Evolutionary conservation across 2,797 vertebrate species (phyloP).

Genomic region (Lycodopsis pacificus): DNA sequence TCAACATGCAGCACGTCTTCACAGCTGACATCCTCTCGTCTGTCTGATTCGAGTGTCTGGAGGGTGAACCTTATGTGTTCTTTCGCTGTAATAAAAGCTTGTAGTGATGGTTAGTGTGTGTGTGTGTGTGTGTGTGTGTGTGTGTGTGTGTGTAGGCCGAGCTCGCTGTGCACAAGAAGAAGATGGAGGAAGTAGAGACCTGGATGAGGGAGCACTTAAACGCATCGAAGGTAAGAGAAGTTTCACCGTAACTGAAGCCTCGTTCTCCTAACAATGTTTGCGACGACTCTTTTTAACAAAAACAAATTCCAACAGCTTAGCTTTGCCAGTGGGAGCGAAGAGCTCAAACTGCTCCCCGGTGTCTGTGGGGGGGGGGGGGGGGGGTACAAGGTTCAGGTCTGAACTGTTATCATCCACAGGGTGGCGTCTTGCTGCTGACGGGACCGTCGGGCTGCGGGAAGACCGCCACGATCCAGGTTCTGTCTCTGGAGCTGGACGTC

Average conservation of each 20-base stretch:
- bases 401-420: conserved; percentile 75
- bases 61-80: not conserved
- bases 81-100: no score
- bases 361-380: not conserved
- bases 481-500: conserved; percentile 86
- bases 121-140: conserved; percentile 64
- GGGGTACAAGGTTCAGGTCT: not conserved
- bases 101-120: not conserved
- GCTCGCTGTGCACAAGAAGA: conserved; percentile 97
- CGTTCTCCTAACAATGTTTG: not conserved
- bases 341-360: not conserved
- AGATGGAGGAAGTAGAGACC: conserved; percentile 93
- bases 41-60: not conserved
- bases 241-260: not conserved
- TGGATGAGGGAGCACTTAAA: conserved; percentile 88
- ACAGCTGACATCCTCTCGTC: not conserved
- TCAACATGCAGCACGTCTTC: not conserved
- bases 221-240: conserved; percentile 67
- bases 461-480: conserved; percentile 89
- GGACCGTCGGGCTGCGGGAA: conserved; percentile 96
- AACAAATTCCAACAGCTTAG: no score
- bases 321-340: no score
- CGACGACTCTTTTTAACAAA: no score
- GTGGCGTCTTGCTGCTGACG: conserved; percentile 89
- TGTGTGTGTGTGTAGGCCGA: conserved; percentile 84